Evolutionary conservation across 2,888 invertebrate genomes (phyloP).

Genomic region (Alsophila aescularia): DNA sequence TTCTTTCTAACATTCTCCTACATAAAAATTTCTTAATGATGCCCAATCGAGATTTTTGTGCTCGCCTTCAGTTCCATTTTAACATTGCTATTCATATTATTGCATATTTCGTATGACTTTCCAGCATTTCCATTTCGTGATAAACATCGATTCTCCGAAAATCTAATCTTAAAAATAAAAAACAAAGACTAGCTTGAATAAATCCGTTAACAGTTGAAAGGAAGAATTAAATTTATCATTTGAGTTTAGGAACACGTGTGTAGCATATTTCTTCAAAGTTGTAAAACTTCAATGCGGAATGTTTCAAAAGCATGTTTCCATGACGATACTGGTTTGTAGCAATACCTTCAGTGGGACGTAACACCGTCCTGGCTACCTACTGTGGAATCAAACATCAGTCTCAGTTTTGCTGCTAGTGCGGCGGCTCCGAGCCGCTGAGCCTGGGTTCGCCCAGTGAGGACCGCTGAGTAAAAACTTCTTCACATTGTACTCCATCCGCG

Average conservation of each 20-base stretch:
- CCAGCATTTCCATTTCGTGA: slow-evolving; percentile 8
- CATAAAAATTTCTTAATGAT: slow-evolving; percentile 34
- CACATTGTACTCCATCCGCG: slow-evolving; percentile 91
- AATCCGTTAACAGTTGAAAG: slow-evolving; percentile 37
- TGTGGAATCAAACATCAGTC: slow-evolving; percentile 80
- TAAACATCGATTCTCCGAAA: slow-evolving; percentile 11
- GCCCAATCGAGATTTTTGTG: slow-evolving; percentile 38
- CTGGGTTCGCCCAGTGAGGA: slow-evolving; percentile 70
- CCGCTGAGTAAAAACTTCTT: slow-evolving; percentile 88
- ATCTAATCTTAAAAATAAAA: slow-evolving; percentile 17
- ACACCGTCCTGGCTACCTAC: slow-evolving; percentile 50
- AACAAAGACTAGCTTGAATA: slow-evolving; percentile 48
- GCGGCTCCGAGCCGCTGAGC: slow-evolving; percentile 63
- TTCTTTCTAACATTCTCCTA: slow-evolving; percentile 50
- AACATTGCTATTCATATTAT: slow-evolving; percentile 18
- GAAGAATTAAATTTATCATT: slow-evolving; percentile 20
- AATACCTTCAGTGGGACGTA: slow-evolving; percentile 41
- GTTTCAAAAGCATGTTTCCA: slow-evolving; percentile 6
- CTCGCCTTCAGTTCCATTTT: slow-evolving; percentile 34
- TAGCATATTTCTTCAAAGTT: slow-evolving; percentile 5
- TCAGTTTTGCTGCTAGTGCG: slow-evolving; percentile 83
- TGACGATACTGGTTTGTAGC: background rate
- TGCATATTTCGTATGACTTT: background rate
- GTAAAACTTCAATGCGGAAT: slow-evolving; percentile 14
- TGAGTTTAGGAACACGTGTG: slow-evolving; percentile 44